phyloP scores from a whole-genome alignment of 2,113 vertebrate genomes.

The Equus quagga region DNA sequence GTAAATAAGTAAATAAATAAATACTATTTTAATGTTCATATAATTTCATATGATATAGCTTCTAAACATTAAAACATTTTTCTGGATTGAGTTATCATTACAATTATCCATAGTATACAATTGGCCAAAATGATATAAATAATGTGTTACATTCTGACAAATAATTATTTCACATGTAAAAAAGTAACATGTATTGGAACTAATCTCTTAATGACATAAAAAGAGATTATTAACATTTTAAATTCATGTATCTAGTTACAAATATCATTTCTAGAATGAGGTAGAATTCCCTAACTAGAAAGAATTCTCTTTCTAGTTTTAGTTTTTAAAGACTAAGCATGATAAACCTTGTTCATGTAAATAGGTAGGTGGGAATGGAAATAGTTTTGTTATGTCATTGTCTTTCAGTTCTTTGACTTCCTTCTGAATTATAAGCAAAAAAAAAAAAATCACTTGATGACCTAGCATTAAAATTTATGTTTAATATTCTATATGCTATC shows the following conservation, averaged over 20 bases:
- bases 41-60: not conserved
- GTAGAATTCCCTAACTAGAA: not conserved
- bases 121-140: not conserved
- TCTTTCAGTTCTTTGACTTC: not conserved
- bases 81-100: not conserved
- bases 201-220: not conserved
- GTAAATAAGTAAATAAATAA: not conserved
- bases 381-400: not conserved
- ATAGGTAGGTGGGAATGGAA: not conserved
- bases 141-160: not conserved
- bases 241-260: not conserved
- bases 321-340: not conserved
- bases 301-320: conserved; percentile 1
- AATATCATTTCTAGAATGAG: not conserved
- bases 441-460: not conserved
- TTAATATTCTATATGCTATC: not conserved
- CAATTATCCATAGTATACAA: not conserved
- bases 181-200: not conserved
- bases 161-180: not conserved
- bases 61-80: not conserved
- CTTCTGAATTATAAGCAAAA: not conserved
- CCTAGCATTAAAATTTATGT: not conserved
- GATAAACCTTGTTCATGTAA: not conserved
- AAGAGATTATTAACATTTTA: not conserved
- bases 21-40: not conserved